Percentiles rank a stretch among this genome's conserved stretches.
Evolutionary conservation across 2,888 invertebrate genomes (phyloP).

Genomic region (Sycophila texana): DNA sequence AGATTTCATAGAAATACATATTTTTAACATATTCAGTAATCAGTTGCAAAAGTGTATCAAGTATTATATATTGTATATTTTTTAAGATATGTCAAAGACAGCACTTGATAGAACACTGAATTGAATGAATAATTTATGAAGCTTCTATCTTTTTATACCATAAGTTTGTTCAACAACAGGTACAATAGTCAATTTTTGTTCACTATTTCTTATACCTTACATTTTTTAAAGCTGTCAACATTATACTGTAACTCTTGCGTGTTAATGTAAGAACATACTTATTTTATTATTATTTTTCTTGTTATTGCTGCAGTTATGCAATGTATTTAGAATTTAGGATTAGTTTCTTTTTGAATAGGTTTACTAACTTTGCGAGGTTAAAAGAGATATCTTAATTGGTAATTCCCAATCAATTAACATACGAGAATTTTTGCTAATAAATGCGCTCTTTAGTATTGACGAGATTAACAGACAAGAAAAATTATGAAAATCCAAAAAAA

Average conservation of each 20-base stretch:
- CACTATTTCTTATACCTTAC: conserved; percentile 36
- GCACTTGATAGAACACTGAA: conserved; percentile 42
- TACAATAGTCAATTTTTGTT: conserved; percentile 29
- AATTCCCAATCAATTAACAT: conserved; percentile 69
- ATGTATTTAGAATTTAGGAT: conserved; percentile 43
- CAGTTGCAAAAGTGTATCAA: conserved; percentile 52
- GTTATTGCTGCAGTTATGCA: conserved; percentile 40
- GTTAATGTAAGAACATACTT: conserved; percentile 47
- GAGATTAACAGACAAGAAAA: conserved; percentile 66
- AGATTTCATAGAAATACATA: conserved; percentile 20
- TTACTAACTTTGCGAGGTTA: conserved; percentile 33
- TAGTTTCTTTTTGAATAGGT: conserved; percentile 41
- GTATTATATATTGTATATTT: conserved; percentile 55
- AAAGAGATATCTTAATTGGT: conserved; percentile 51
- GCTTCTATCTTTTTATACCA: conserved; percentile 21
- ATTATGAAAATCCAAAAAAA: conserved; percentile 61
- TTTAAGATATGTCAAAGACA: conserved; percentile 40
- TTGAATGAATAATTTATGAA: conserved; percentile 35
- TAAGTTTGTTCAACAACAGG: conserved; percentile 26
- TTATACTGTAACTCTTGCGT: conserved; percentile 43
- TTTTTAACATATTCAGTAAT: conserved; percentile 48
- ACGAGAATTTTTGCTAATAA: conserved; percentile 69
- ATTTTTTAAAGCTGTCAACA: conserved; percentile 51
- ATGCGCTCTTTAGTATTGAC: conserved; percentile 71
- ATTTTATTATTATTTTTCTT: conserved; percentile 43